Evolutionary conservation across 2,797 vertebrate species (phyloP).

Genomic region (Lepus oiostolus): DNA sequence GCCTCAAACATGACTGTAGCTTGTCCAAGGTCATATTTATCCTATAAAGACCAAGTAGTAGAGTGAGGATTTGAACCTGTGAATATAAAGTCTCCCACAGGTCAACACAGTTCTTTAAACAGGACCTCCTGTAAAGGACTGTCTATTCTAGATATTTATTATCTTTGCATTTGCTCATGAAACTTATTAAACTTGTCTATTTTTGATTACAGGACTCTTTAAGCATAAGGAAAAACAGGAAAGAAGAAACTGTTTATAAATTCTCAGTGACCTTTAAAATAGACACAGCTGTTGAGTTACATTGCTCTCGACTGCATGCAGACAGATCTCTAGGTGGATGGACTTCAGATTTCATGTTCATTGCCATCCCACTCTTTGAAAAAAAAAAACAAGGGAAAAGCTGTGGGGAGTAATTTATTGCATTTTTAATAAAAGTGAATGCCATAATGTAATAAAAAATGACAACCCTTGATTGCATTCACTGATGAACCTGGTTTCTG

Average conservation of each 20-base stretch:
- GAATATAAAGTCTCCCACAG: neutral
- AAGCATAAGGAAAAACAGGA: conserved; percentile 74
- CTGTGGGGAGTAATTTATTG: conserved; percentile 46
- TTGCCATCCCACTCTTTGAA: conserved; percentile 71
- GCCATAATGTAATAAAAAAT: conserved; percentile 65
- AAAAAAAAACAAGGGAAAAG: conserved; percentile 71
- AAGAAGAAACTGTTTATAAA: conserved; percentile 83
- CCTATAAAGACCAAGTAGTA: neutral
- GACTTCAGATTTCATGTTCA: conserved; percentile 55
- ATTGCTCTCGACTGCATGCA: conserved; percentile 75
- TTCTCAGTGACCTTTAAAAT: conserved; percentile 84
- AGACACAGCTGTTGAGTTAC: conserved; percentile 84
- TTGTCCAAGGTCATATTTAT: neutral
- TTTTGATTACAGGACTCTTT: conserved; percentile 80
- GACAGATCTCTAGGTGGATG: conserved; percentile 73
- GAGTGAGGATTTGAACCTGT: neutral
- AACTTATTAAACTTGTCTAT: conserved; percentile 73
- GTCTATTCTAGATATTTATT: conserved; percentile 61
- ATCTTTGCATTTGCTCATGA: conserved; percentile 73
- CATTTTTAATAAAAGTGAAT: conserved; percentile 69
- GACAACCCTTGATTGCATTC: conserved; percentile 42
- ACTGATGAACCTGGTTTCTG: neutral
- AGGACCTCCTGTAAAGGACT: neutral
- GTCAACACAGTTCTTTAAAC: neutral
- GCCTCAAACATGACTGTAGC: neutral